Evolutionary conservation across 2,888 invertebrate species (phyloP), one percentile per base, ranked within the genome.

Genomic region (Drosophila kokeensis): DNA sequence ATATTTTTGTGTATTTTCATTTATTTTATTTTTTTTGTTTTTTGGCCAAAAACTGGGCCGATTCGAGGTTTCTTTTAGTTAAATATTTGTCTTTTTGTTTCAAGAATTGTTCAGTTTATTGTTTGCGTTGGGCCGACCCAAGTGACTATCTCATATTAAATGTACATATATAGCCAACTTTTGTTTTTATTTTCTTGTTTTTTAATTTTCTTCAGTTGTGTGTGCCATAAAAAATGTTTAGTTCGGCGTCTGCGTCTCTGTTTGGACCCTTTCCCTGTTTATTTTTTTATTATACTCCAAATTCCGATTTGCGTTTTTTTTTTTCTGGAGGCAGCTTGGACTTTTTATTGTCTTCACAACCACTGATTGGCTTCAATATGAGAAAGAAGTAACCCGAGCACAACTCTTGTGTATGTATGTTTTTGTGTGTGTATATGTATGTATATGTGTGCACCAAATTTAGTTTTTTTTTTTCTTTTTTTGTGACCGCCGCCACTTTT

Each of bases 351-450:
- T 88, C 82, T 89, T 76, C 78, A 79, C 80, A 78, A 87, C 83
- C 86, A 76, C 87, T 86, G 86, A 87, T 84, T 90, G 90, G 81
- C 79, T 86, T 83, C 78, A 86, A 88, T 80, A 74, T 81, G 74
- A 69, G 67, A 69, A 79, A 77, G 65, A 76, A 57, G 73, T 69
- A 74, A 68, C 62, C 79, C 76, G 67, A 79, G 80, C 76, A 75
- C 59, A 79, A 50, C 24, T 64, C 62, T 40, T 53, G 29, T 24
- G 11, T 18, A 36, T 62, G 34, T 59, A 36, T 62, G 15, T 53
- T 24, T 24, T 50, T 64, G 42, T 50, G 45, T 24, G 54, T 64
- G 42, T 50, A 40, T 54, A 24, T 53, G 21, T 73, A 60, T 50
- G 54, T 55, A 49, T 36, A 68, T 71, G 72, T 72, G 68, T 68